A percentile compares a stretch with the other conserved stretches of the same genome.
These are phyloP conservation scores for Sarcophaga rosellei DNA, from an alignment of 2,888 invertebrate species.

Conservation along the genomic window DNA sequence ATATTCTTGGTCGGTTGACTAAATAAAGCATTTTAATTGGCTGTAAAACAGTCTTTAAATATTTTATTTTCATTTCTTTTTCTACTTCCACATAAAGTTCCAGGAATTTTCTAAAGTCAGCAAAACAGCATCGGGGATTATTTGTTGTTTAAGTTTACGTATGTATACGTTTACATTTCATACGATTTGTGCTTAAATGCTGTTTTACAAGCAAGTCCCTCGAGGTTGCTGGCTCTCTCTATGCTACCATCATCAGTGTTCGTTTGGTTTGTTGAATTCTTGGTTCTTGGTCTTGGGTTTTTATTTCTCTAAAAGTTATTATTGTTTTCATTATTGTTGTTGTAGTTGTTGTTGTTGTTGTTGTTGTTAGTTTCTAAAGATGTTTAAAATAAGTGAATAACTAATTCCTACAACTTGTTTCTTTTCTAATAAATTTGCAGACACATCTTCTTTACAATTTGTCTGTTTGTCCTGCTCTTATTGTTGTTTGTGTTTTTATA, in stretches of 20 bases:
- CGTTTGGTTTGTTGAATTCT: neutral
- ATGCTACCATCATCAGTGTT: neutral
- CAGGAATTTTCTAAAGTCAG: slow-evolving; percentile 38
- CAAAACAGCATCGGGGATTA: slow-evolving; percentile 30
- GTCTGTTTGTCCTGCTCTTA: neutral
- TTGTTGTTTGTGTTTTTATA: too few relatives aligned
- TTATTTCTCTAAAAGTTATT: too few relatives aligned
- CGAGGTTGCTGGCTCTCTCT: slow-evolving; percentile 27
- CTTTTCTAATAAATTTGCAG: slow-evolving; percentile 19
- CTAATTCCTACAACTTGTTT: slow-evolving; percentile 67
- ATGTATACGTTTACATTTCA: neutral
- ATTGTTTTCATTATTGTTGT: neutral
- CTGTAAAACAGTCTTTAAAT: slow-evolving; percentile 63
- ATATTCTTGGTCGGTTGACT: slow-evolving; percentile 57
- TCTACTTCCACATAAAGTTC: slow-evolving; percentile 37
- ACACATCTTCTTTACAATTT: slow-evolving; percentile 1
- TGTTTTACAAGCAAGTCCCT: slow-evolving; percentile 44
- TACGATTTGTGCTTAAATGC: slow-evolving; percentile 7
- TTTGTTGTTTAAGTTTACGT: slow-evolving; percentile 5
- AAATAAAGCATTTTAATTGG: slow-evolving; percentile 69
- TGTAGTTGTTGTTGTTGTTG: neutral
- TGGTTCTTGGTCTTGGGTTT: neutral
- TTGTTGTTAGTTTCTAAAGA: slow-evolving; percentile 36
- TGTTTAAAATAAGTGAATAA: slow-evolving; percentile 66
- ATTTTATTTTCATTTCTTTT: slow-evolving; percentile 42